Percentiles rank a stretch among this genome's conserved stretches.
Conservation (phyloP, 2,113 vertebrate species). For the Boleophthalmus pectinirostris region DNA sequence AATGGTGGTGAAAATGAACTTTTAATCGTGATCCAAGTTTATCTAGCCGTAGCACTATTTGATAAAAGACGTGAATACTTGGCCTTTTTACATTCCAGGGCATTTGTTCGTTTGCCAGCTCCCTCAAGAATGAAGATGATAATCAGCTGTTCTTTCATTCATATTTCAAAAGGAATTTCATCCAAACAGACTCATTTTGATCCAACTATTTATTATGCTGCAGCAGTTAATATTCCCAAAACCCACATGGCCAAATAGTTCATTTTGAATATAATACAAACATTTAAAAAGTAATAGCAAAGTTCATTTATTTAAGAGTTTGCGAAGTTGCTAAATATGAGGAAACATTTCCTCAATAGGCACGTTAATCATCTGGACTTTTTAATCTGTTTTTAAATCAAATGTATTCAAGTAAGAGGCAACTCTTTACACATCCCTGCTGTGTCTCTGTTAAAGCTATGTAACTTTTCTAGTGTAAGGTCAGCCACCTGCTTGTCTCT, state of each 20-base stretch:
- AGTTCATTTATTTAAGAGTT: not conserved
- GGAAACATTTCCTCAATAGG: not conserved
- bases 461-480: too few relatives aligned
- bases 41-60: not conserved
- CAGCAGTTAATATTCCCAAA: slow-evolving; percentile 2
- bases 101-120: slow-evolving; percentile 1
- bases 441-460: not conserved
- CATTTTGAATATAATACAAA: slow-evolving; percentile 8
- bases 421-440: not conserved
- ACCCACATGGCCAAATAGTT: slow-evolving; percentile 1
- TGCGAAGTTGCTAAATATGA: not conserved
- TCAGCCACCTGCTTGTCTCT: too few relatives aligned
- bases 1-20: not conserved
- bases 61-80: not conserved
- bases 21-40: slow-evolving; percentile 7
- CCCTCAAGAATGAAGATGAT: slow-evolving; percentile 15
- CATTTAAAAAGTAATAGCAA: slow-evolving; percentile 4
- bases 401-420: slow-evolving; percentile 3
- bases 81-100: slow-evolving; percentile 1
- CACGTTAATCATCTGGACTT: not conserved
- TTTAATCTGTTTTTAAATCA: not conserved
- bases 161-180: slow-evolving; percentile 10
- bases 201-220: not conserved
- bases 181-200: slow-evolving; percentile 1
- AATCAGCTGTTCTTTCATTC: slow-evolving; percentile 16